A percentile compares a stretch with the other conserved stretches of the same genome.
Evolutionary conservation across 2,888 invertebrate genomes (phyloP).

Genomic region (Globia sparganii): DNA sequence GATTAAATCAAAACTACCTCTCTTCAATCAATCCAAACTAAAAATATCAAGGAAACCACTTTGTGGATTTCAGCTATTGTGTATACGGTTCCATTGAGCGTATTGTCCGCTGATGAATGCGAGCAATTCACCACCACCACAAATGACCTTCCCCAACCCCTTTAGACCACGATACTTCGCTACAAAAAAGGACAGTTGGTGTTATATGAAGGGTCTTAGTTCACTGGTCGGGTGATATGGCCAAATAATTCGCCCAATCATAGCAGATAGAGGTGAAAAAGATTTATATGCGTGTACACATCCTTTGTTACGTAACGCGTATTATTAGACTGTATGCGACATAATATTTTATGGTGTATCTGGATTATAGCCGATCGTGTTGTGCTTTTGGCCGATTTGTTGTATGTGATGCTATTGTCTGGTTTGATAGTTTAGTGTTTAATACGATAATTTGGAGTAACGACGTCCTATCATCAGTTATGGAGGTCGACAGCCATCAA

Average conservation of each 20-base stretch:
- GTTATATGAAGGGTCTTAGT: slow-evolving; percentile 44
- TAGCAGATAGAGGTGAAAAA: slow-evolving; percentile 73
- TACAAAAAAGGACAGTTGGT: slow-evolving; percentile 34
- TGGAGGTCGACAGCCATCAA: background rate
- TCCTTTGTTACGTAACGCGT: slow-evolving; percentile 61
- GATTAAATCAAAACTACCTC: slow-evolving; percentile 3
- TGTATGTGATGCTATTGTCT: slow-evolving; percentile 42
- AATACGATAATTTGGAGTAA: slow-evolving; percentile 18
- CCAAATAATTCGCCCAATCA: slow-evolving; percentile 76
- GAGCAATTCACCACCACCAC: slow-evolving; percentile 69
- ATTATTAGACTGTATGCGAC: slow-evolving; percentile 60
- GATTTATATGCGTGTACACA: slow-evolving; percentile 70
- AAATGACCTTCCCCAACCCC: slow-evolving; percentile 60
- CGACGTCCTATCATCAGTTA: background rate
- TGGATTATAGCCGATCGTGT: slow-evolving; percentile 41
- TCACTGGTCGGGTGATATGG: slow-evolving; percentile 55
- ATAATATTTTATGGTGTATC: slow-evolving; percentile 61
- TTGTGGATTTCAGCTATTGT: slow-evolving; percentile 74
- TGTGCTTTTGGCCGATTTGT: slow-evolving; percentile 47
- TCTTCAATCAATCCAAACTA: slow-evolving; percentile 24
- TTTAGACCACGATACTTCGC: slow-evolving; percentile 2
- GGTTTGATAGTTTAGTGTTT: slow-evolving; percentile 29
- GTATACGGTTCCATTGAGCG: slow-evolving; percentile 69
- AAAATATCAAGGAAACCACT: slow-evolving; percentile 67
- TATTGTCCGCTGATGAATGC: slow-evolving; percentile 74